phyloP scores from a whole-genome alignment of 2,888 invertebrate species.

The Syritta pipiens region DNA sequence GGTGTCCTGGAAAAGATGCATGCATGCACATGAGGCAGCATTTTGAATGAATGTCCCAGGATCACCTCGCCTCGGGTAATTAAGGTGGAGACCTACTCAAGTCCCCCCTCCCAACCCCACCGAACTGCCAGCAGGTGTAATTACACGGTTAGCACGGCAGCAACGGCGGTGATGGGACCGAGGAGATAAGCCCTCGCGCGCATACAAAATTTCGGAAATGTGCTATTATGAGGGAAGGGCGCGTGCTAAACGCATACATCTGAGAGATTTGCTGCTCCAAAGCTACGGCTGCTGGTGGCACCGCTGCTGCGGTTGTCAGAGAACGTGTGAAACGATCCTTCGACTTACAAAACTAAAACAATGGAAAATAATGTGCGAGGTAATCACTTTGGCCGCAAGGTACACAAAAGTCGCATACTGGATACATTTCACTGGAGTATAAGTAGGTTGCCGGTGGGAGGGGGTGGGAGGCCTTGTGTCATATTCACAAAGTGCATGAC shows the following conservation, averaged over 20 bases:
- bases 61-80: constrained; percentile 67
- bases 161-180: constrained; percentile 40
- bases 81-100: constrained; percentile 31
- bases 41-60: constrained; percentile 68
- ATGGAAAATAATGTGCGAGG: constrained; percentile 69
- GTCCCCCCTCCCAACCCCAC: constrained; percentile 3
- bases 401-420: constrained; percentile 67
- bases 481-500: constrained; percentile 67
- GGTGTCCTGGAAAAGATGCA: constrained; percentile 47
- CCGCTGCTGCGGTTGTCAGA: constrained; percentile 64
- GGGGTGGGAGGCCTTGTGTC: constrained; percentile 38
- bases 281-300: constrained; percentile 2
- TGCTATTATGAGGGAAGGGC: constrained; percentile 65
- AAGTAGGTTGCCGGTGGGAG: constrained; percentile 15
- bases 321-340: constrained; percentile 69
- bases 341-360: constrained; percentile 69
- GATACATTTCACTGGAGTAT: constrained; percentile 57
- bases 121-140: constrained; percentile 45
- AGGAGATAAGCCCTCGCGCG: constrained; percentile 64
- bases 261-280: constrained; percentile 60
- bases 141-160: constrained; percentile 46
- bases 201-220: constrained; percentile 69
- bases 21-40: constrained; percentile 67
- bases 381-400: constrained; percentile 69
- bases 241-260: constrained; percentile 70